Base-by-base conservation (phyloP, 2,113 vertebrate genomes). In the Daubentonia madagascariensis region DNA sequence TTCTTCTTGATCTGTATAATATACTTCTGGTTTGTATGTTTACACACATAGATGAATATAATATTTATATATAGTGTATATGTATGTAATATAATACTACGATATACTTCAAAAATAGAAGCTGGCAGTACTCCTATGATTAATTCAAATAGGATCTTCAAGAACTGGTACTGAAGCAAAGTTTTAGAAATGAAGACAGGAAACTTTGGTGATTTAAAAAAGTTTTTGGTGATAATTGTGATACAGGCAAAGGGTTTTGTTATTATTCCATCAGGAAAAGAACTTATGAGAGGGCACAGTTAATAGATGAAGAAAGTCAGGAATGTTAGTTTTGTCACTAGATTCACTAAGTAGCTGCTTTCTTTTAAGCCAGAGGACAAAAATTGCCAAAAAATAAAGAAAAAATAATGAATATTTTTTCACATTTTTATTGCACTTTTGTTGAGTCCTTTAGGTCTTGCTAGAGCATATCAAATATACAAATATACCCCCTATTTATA, bases 181-280 rank as follows among this genome's bases (percentile, higher is more conserved):
- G 23, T 48, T 75, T 91, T 79, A 92, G 76, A 78, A 16, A 14
- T 0, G 0, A 73, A 84, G 59, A 57, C 8, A 48, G 2, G 52
- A 50, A 63, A 97, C 83, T 97, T 85, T 85, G 0, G 0, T 85
- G 16, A 12, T 97, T 79, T 67, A 72, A 86, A 87, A 96, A 97
- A 89, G 22, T 63, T 78, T 54, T 65, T 96, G 37, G 37, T 28
- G 86, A 83, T 97, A 93, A 89, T 50, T 88, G 89, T 94, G 94
- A 88, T 54, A 94, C 59, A 76, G 61, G 54, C 1, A 3, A 89
- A 96, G 88, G 32, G 18, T 97, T 98, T 80, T 97, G n/a, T 72
- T 95, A 65, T 97, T 97, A 96, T 73, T 84, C 48, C 16, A 94
- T 57, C 63, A 97, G 90, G 95, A 94, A 94, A 85, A 94, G 37